Percentiles rank a stretch among this genome's conserved stretches.
These are phyloP conservation scores for Gymnogyps californianus DNA, from an alignment of 2,113 vertebrate genomes.

Conservation along the genomic window DNA sequence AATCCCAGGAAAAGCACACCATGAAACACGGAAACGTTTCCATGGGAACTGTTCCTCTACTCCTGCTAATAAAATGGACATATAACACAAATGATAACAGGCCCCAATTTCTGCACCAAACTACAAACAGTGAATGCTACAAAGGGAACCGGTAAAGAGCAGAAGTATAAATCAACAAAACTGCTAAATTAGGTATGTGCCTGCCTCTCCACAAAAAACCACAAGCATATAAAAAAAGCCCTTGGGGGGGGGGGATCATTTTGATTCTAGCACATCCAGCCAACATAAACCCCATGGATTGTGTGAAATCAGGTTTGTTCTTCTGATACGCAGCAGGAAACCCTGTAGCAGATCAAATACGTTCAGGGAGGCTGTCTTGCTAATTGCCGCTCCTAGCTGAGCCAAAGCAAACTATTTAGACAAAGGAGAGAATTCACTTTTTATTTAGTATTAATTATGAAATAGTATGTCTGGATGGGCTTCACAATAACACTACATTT, in stretches of 20 bases:
- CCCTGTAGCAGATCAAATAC: conserved; percentile 39
- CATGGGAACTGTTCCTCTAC: conserved; percentile 42
- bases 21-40: conserved; percentile 23
- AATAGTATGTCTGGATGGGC: conserved; percentile 1
- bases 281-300: not conserved
- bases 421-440: conserved; percentile 38
- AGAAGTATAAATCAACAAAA: not conserved
- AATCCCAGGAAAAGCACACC: not conserved
- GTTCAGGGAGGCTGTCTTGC: conserved; percentile 11
- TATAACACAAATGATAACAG: not conserved
- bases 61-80: not conserved
- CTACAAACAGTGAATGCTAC: not conserved
- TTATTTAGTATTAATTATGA: conserved; percentile 58
- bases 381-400: conserved; percentile 58
- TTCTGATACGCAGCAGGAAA: conserved; percentile 17
- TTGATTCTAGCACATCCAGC: conserved; percentile 26
- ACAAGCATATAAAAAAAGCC: not conserved
- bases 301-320: conserved; percentile 22
- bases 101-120: not conserved
- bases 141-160: not conserved
- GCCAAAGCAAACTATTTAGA: conserved; percentile 37
- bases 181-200: not conserved
- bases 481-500: not conserved
- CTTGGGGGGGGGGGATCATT: not conserved
- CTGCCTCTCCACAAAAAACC: not conserved